Percentiles rank a stretch among this genome's conserved stretches.
Evolutionary conservation across 2,113 vertebrate genomes (phyloP).

Genomic region (Carassius gibelio): DNA sequence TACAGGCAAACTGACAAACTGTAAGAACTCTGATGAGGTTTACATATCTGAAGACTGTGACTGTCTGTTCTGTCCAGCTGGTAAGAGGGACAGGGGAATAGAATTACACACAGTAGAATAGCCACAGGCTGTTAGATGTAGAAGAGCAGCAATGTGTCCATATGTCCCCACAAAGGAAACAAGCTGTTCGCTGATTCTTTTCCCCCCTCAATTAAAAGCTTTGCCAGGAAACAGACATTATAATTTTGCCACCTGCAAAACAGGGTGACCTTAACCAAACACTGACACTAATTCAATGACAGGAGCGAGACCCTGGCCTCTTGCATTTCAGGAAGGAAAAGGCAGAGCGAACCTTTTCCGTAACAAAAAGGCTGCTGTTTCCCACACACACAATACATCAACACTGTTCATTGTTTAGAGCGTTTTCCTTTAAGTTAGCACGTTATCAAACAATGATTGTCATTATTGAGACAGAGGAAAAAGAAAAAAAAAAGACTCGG

Average conservation of each 20-base stretch:
- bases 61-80: slow-evolving; percentile 45
- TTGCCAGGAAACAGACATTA: slow-evolving; percentile 27
- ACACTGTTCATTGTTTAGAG: slow-evolving; percentile 43
- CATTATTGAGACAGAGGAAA: not conserved
- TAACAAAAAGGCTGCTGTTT: slow-evolving; percentile 36
- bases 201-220: slow-evolving; percentile 31
- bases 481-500: not conserved
- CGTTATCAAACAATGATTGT: not conserved
- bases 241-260: slow-evolving; percentile 28
- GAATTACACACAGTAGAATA: slow-evolving; percentile 46
- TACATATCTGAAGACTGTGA: slow-evolving; percentile 13
- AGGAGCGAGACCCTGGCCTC: slow-evolving; percentile 36
- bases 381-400: slow-evolving; percentile 26
- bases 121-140: slow-evolving; percentile 41
- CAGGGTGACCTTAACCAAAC: slow-evolving; percentile 51
- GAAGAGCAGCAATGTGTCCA: slow-evolving; percentile 45
- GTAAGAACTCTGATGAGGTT: not conserved
- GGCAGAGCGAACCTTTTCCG: slow-evolving; percentile 25
- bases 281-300: slow-evolving; percentile 41
- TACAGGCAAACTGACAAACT: not conserved
- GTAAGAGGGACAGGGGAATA: slow-evolving; percentile 37
- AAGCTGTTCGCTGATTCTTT: slow-evolving; percentile 46
- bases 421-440: slow-evolving; percentile 11
- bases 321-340: slow-evolving; percentile 56
- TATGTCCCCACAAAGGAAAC: slow-evolving; percentile 51